phyloP scores from a whole-genome alignment of 2,797 vertebrate species.

The Knipowitschia caucasica region DNA sequence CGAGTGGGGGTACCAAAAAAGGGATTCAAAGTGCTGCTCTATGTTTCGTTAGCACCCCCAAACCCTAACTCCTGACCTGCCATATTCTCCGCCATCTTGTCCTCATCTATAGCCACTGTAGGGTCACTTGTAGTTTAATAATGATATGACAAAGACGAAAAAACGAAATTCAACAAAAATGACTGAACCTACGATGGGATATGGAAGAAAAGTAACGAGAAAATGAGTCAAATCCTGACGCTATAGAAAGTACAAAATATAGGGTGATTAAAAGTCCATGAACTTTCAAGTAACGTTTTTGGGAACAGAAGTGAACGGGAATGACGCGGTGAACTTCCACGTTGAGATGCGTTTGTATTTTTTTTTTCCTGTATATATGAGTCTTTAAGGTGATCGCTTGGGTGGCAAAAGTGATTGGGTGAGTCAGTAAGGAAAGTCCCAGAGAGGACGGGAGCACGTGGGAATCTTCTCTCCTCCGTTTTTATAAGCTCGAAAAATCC shows the following conservation, averaged over 20 bases:
- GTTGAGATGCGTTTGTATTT: conserved; percentile 33
- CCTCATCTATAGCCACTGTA: conserved; percentile 34
- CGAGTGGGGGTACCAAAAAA: conserved; percentile 49
- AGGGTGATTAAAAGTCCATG: conserved; percentile 17
- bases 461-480: conserved; percentile 46
- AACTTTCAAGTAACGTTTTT: conserved; percentile 72
- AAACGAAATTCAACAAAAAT: conserved; percentile 26
- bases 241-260: conserved; percentile 31
- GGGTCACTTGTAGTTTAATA: conserved; percentile 32
- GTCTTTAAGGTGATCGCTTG: conserved; percentile 43
- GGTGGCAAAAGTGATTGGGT: conserved; percentile 49
- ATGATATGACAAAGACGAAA: conserved; percentile 42
- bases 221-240: conserved; percentile 40
- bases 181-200: conserved; percentile 43
- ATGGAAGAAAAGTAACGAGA: conserved; percentile 46
- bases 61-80: conserved; percentile 40
- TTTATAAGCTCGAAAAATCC: conserved; percentile 31
- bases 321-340: conserved; percentile 44
- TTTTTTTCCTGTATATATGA: conserved; percentile 26
- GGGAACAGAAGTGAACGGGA: conserved; percentile 49
- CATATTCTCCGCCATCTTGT: conserved; percentile 13
- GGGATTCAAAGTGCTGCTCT: conserved; percentile 73
- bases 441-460: conserved; percentile 58
- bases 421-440: conserved; percentile 65
- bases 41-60: conserved; percentile 58